These are phyloP conservation scores for Cataglyphis altisquamis DNA, from an alignment of 2,888 invertebrate genomes.

Conservation along the genomic window DNA sequence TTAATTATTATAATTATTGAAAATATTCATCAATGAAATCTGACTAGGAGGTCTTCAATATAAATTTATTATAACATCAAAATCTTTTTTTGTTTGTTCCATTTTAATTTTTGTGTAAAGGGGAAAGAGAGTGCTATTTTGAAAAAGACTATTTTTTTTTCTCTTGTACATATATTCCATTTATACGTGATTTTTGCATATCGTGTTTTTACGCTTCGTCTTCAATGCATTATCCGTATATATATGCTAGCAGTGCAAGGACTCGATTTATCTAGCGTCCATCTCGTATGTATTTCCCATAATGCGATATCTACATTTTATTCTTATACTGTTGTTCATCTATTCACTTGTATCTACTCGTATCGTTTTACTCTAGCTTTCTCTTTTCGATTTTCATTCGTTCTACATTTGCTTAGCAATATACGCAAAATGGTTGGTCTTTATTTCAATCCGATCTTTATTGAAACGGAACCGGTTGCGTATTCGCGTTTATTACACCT, in stretches of 20 bases:
- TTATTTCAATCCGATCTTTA: slow-evolving; percentile 11
- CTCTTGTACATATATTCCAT: slow-evolving; percentile 1
- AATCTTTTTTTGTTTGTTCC: not conserved
- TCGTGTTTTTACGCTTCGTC: slow-evolving; percentile 16
- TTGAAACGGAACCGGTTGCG: not conserved
- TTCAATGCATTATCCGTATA: slow-evolving; percentile 21
- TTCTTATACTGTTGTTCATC: slow-evolving; percentile 20
- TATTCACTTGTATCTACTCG: slow-evolving; percentile 32
- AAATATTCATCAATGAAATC: not conserved
- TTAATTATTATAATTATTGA: not conserved
- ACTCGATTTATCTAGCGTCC: slow-evolving; percentile 39
- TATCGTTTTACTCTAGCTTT: not conserved
- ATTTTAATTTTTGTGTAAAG: not conserved
- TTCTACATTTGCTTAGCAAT: slow-evolving; percentile 6
- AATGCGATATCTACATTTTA: slow-evolving; percentile 18
- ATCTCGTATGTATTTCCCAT: not conserved
- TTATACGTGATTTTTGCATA: slow-evolving; percentile 36
- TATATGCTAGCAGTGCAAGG: not conserved
- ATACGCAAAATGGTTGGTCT: slow-evolving; percentile 16
- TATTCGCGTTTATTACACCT: slow-evolving; percentile 1
- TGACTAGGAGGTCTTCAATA: not conserved
- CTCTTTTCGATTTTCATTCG: slow-evolving; percentile 2
- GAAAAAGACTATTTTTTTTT: not conserved
- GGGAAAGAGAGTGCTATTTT: not conserved
- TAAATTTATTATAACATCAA: not conserved